Conservation (phyloP, 2,797 vertebrate species). For the Gymnopithys bicolor region DNA sequence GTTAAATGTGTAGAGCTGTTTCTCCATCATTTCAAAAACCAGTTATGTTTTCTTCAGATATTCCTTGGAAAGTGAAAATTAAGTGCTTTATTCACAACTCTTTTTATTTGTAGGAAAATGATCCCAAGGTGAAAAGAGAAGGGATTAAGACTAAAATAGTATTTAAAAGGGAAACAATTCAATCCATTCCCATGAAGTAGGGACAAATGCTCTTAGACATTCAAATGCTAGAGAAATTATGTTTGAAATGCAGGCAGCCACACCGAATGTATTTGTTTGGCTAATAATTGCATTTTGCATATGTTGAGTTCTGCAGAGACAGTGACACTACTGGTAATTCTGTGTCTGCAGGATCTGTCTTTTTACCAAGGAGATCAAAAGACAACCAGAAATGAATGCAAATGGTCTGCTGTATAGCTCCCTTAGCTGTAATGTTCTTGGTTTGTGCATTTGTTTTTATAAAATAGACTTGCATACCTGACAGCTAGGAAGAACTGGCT, state of each 20-base stretch:
- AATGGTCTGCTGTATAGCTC: neutral
- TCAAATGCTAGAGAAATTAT: neutral
- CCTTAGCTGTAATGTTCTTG: neutral
- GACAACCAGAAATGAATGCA: neutral
- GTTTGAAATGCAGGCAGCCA: neutral
- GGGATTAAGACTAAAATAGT: neutral
- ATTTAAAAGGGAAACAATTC: neutral
- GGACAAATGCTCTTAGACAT: neutral
- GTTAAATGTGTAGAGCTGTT: neutral
- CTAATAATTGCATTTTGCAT: slow-evolving; percentile 12
- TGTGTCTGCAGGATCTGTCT: neutral
- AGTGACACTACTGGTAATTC: neutral
- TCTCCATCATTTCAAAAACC: neutral
- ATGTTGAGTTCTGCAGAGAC: neutral
- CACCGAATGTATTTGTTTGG: neutral
- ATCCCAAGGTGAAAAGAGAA: neutral
- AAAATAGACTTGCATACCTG: neutral
- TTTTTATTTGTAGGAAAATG: neutral
- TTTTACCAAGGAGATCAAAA: neutral
- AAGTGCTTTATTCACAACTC: neutral
- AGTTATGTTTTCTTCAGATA: neutral
- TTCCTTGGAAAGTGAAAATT: neutral
- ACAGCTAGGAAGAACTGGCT: neutral
- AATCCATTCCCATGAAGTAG: neutral
- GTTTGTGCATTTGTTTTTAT: neutral